Conservation (phyloP, 2,797 vertebrate genomes). For the Tauraco hartlaubi region DNA sequence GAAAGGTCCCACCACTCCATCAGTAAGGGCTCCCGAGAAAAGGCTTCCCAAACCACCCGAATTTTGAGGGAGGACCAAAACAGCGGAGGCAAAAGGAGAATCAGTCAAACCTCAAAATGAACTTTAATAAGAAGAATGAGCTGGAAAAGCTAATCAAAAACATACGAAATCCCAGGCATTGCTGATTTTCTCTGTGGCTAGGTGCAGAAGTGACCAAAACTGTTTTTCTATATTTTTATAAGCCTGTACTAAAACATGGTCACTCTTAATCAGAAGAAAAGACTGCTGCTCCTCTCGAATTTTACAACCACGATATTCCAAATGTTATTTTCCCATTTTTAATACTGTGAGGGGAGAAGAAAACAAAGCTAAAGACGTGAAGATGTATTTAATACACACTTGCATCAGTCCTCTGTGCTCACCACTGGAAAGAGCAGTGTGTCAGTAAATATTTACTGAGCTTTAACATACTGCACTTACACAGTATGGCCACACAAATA, state of each 20-base stretch:
- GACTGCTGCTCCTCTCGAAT: background rate
- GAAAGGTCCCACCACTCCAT: background rate
- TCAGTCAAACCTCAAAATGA: slow-evolving; percentile 26
- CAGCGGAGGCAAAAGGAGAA: background rate
- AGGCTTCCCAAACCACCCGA: background rate
- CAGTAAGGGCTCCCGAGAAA: accelerated
- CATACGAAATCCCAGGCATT: background rate
- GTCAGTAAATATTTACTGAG: background rate
- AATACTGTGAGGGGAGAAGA: background rate
- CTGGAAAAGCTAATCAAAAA: background rate
- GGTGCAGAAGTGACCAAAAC: background rate
- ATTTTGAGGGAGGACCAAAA: background rate
- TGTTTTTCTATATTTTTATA: background rate
- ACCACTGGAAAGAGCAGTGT: background rate
- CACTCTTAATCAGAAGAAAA: background rate
- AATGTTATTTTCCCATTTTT: background rate
- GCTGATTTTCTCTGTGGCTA: background rate
- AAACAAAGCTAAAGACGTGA: background rate
- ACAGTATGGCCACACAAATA: background rate
- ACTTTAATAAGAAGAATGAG: background rate
- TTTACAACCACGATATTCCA: background rate
- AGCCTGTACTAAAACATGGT: background rate
- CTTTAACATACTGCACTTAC: background rate
- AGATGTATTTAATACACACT: background rate
- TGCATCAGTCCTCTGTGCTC: background rate